Evolutionary conservation across 2,797 vertebrate genomes (phyloP), one percentile per base, ranked within the genome.

Genomic region (Halcyon chelicuti): DNA sequence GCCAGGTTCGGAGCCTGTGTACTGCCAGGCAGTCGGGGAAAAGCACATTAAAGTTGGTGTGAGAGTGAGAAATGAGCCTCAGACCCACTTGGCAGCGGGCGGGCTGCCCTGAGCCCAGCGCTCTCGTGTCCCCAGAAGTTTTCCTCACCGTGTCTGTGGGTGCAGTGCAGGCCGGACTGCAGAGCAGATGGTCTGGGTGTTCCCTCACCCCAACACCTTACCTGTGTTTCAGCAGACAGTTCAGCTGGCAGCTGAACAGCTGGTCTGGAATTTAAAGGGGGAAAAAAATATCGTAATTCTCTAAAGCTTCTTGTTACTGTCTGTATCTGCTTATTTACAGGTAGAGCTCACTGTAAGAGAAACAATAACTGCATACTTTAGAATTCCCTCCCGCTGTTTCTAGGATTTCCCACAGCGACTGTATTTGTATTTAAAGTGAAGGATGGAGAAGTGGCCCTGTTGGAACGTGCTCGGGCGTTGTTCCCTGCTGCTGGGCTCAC

Each of bases 401-500:
- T 16, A 20, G 22, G 14, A 4, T 81, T n/a, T 47, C 46, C 26
- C 46, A 7, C 51, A 14, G n/a, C n/a, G 42, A 11, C 44, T 40
- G 33, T 7, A 8, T 26, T 26, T 33, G 33, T 7, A 8, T 26
- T 26, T 33, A 17, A 55, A 40, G 20, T 0, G 7, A 52, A 74
- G 65, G 61, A 51, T 23, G 11, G 57, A 51, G 28, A 40, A 12
- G n/a, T 31, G 10, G 10, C 28, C 7, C 13, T 6, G 8, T 5
- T 22, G 26, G 13, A 55, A 39, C 0, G 0, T 22, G 3, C 14
- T 11, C 49, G 44, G 3, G 7, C 1, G 0, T 21, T 5, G 23
- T 29, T 74, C 57, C 20, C 29, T 33, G 67, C 2, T 25, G 0
- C 46, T 3, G 51, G 18, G 62, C n/a, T 88, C 37, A 4, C 23